A percentile compares a stretch with the other conserved stretches of the same genome.
phyloP scores from a whole-genome alignment of 2,113 vertebrate genomes.

The Pygoscelis adeliae region DNA sequence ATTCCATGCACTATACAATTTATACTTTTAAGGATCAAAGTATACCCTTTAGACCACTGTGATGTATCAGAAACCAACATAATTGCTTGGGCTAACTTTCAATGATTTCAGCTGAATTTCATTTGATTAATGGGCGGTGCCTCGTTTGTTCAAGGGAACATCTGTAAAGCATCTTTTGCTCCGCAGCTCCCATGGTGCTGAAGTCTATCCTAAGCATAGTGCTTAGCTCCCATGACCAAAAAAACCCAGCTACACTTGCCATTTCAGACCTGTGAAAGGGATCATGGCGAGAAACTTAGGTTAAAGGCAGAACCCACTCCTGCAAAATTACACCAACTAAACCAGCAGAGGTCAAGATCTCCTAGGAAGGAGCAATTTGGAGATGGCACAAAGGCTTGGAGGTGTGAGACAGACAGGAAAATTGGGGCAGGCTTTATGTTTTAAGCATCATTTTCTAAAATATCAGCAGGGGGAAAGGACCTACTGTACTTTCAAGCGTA shows the following conservation, averaged over 20 bases:
- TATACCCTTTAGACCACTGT: not conserved
- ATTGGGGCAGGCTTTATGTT: not conserved
- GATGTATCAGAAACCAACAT: not conserved
- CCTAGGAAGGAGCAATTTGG: not conserved
- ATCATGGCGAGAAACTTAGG: not conserved
- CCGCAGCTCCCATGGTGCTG: not conserved
- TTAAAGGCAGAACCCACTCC: not conserved
- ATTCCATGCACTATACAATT: not conserved
- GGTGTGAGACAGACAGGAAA: not conserved
- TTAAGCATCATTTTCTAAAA: not conserved
- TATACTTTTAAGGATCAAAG: not conserved
- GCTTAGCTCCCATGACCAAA: not conserved
- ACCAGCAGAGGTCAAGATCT: not conserved
- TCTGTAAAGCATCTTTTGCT: not conserved
- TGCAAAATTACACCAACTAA: not conserved
- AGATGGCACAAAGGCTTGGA: not conserved
- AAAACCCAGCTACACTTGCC: not conserved
- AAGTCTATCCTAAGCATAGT: not conserved
- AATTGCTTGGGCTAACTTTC: not conserved
- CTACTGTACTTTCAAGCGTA: not conserved
- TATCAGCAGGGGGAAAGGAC: not conserved
- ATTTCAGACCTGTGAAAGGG: not conserved
- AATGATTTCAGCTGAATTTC: not conserved
- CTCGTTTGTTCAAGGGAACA: not conserved
- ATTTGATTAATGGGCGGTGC: not conserved